These are phyloP conservation scores for Furcula furcula DNA, from an alignment of 2,888 invertebrate genomes.

Conservation along the genomic window DNA sequence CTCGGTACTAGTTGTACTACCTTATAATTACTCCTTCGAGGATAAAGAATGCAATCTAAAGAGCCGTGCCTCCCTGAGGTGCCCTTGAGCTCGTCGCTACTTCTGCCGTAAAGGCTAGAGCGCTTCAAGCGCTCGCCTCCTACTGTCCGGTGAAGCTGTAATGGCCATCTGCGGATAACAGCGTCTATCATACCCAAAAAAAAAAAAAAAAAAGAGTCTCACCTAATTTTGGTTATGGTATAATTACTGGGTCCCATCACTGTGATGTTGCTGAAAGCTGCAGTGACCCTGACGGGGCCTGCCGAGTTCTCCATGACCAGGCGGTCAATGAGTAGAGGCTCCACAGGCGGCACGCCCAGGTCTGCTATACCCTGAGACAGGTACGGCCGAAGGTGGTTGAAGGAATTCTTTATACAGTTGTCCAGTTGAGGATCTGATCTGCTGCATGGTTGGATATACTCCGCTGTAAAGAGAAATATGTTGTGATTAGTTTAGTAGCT, in stretches of 20 bases:
- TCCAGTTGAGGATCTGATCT: slow-evolving; percentile 85
- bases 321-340: slow-evolving; percentile 86
- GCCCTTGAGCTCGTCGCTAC: too few relatives aligned
- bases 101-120: too few relatives aligned
- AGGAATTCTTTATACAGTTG: slow-evolving; percentile 84
- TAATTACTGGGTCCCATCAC: slow-evolving; percentile 89
- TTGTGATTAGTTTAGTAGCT: too few relatives aligned
- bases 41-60: too few relatives aligned
- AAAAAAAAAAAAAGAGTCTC: slow-evolving; percentile 6
- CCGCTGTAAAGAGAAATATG: slow-evolving; percentile 83
- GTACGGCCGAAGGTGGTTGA: slow-evolving; percentile 88
- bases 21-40: too few relatives aligned
- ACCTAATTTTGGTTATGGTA: slow-evolving; percentile 86
- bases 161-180: too few relatives aligned
- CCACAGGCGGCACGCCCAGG: slow-evolving; percentile 87
- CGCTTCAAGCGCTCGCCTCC: too few relatives aligned
- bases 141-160: too few relatives aligned
- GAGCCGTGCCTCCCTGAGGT: too few relatives aligned
- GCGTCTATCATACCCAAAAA: too few relatives aligned
- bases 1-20: too few relatives aligned
- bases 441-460: slow-evolving; percentile 87
- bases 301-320: slow-evolving; percentile 90
- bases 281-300: slow-evolving; percentile 87
- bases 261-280: slow-evolving; percentile 88
- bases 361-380: slow-evolving; percentile 86